These are phyloP conservation scores for Scrobipalpa costella DNA, from an alignment of 2,888 invertebrate genomes.

Conservation along the genomic window DNA sequence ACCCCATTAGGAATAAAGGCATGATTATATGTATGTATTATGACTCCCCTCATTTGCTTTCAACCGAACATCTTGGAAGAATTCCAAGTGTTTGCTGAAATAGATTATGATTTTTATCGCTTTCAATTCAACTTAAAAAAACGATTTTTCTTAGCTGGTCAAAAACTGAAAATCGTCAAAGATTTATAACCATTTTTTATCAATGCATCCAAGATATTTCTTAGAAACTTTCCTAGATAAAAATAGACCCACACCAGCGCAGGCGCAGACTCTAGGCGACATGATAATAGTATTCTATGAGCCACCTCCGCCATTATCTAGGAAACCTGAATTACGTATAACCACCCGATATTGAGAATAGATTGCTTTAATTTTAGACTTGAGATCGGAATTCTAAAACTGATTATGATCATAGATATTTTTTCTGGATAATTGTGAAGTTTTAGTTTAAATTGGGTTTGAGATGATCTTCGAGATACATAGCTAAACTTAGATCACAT, in stretches of 20 bases:
- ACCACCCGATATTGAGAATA: slow-evolving; percentile 42
- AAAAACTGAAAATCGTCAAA: too few species aligned
- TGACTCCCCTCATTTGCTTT: too few species aligned
- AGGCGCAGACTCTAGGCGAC: slow-evolving; percentile 25
- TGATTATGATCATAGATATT: slow-evolving; percentile 1
- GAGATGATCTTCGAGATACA: too few species aligned
- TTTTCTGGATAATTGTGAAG: slow-evolving; percentile 15
- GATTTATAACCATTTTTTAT: neutral
- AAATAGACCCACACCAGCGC: neutral
- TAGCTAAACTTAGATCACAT: too few species aligned
- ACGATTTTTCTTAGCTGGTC: too few species aligned
- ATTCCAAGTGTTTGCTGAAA: too few species aligned
- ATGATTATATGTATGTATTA: too few species aligned
- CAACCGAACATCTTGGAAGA: too few species aligned
- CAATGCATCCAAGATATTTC: neutral
- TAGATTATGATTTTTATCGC: too few species aligned
- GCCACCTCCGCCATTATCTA: slow-evolving; percentile 44
- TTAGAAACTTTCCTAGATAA: neutral
- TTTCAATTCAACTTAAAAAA: too few species aligned
- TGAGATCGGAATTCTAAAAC: neutral
- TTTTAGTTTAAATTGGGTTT: neutral
- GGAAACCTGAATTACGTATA: slow-evolving; percentile 48
- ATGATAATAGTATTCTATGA: slow-evolving; percentile 47
- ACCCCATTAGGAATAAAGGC: too few species aligned
- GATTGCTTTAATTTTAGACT: slow-evolving; percentile 45